Evolutionary conservation across 1,140 invertebrate genomes (phyloP).

Genomic region (Ceratina calcarata): DNA sequence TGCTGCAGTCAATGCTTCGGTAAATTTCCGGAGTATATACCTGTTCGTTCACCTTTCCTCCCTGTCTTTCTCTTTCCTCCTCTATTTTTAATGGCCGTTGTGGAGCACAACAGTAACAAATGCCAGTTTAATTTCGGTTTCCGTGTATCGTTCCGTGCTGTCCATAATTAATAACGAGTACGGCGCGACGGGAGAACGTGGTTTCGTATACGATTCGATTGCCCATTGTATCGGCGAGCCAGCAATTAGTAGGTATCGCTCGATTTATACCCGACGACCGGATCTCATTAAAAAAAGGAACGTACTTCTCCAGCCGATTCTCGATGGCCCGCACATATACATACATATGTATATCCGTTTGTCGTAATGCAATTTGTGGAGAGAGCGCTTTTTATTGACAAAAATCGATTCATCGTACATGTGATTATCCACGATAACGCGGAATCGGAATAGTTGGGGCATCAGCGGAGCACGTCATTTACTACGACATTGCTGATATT

Average conservation of each 20-base stretch:
- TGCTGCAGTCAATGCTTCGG: slow-evolving; percentile 27
- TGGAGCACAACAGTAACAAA: background rate
- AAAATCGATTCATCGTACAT: slow-evolving; percentile 23
- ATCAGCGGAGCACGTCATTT: slow-evolving; percentile 20
- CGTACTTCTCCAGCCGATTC: background rate
- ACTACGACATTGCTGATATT: slow-evolving; percentile 28
- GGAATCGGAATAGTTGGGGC: slow-evolving; percentile 28
- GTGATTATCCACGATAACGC: slow-evolving; percentile 32
- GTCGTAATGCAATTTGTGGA: slow-evolving; percentile 14
- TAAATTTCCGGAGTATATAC: slow-evolving; percentile 17
- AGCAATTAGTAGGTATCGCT: slow-evolving; percentile 13
- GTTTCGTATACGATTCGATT: slow-evolving; percentile 28
- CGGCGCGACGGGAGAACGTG: background rate
- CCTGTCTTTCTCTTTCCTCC: background rate
- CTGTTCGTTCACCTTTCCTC: background rate
- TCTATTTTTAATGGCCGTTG: background rate
- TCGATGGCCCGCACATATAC: too few species aligned
- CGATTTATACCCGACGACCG: background rate
- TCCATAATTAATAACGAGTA: slow-evolving; percentile 25
- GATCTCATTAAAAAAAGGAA: background rate
- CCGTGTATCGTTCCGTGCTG: background rate
- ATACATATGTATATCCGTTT: background rate
- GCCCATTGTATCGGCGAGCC: background rate
- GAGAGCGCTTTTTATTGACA: background rate
- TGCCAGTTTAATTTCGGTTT: slow-evolving; percentile 9